Evolutionary conservation across 2,888 invertebrate species (phyloP).

Genomic region (Drosophila mimica): DNA sequence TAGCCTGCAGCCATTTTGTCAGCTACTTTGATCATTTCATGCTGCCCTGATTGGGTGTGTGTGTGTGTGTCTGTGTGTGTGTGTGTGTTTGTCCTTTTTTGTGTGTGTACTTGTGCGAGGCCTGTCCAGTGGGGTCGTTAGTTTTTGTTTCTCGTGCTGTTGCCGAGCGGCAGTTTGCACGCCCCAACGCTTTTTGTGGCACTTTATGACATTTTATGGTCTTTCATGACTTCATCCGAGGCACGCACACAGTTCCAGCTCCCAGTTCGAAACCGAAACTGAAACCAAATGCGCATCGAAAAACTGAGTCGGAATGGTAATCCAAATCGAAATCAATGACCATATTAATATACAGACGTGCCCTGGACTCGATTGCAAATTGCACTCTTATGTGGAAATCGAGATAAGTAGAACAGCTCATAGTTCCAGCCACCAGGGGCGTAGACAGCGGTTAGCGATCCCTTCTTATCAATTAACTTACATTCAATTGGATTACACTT

Average conservation of each 20-base stretch:
- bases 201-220: conserved; percentile 48
- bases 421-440: not conserved
- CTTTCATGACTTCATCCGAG: conserved; percentile 46
- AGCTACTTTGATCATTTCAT: conserved; percentile 63
- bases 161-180: conserved; percentile 58
- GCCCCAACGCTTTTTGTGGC: conserved; percentile 69
- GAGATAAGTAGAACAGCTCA: not conserved
- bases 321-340: conserved; percentile 64
- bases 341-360: conserved; percentile 71
- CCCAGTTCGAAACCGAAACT: conserved; percentile 8
- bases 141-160: conserved; percentile 34
- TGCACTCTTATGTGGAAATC: conserved; percentile 14
- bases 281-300: conserved; percentile 1
- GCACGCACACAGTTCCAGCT: conserved; percentile 17
- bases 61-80: conserved; percentile 16
- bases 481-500: not conserved
- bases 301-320: conserved; percentile 25
- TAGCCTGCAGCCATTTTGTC: conserved; percentile 50
- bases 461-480: not conserved
- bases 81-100: conserved; percentile 31
- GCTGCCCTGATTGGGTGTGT: conserved; percentile 31
- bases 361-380: conserved; percentile 32
- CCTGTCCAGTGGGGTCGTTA: conserved; percentile 42
- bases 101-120: conserved; percentile 10
- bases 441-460: not conserved